Conservation (phyloP, 2,888 invertebrate genomes). For the Drosophila flavopinicola region DNA sequence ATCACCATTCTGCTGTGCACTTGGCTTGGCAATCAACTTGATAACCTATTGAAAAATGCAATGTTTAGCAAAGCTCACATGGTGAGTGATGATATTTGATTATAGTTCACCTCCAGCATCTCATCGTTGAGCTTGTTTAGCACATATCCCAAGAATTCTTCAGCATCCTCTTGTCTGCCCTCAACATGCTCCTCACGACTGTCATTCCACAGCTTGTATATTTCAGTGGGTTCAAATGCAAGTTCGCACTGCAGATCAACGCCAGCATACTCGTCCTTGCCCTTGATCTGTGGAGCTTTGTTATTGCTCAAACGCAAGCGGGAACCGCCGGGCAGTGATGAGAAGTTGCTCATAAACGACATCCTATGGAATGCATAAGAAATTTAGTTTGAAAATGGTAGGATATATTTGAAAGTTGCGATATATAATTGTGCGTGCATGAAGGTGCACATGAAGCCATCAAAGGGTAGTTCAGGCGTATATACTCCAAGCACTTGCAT, state of each 20-base stretch:
- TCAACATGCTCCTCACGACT: conserved; percentile 90
- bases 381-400: neutral
- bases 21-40: conserved; percentile 86
- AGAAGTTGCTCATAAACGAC: conserved; percentile 90
- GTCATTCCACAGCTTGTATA: conserved; percentile 93
- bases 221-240: conserved; percentile 95
- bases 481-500: conserved; percentile 48
- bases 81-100: neutral
- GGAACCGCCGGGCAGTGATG: conserved; percentile 87
- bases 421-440: conserved; percentile 37
- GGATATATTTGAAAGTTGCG: neutral
- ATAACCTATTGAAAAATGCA: conserved; percentile 84
- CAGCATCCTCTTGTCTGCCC: conserved; percentile 98
- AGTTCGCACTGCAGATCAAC: conserved; percentile 88
- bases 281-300: conserved; percentile 81
- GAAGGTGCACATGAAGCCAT: conserved; percentile 14
- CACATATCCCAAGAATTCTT: conserved; percentile 96
- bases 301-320: conserved; percentile 84
- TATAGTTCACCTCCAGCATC: conserved; percentile 92
- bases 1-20: conserved; percentile 84
- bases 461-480: conserved; percentile 2
- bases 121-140: conserved; percentile 98
- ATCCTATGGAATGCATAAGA: conserved; percentile 82
- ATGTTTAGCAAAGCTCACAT: neutral
- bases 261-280: conserved; percentile 85